Evolutionary conservation across 2,888 invertebrate species (phyloP), one percentile per base, ranked within the genome.

Genomic region (Chloroclysta siterata): DNA sequence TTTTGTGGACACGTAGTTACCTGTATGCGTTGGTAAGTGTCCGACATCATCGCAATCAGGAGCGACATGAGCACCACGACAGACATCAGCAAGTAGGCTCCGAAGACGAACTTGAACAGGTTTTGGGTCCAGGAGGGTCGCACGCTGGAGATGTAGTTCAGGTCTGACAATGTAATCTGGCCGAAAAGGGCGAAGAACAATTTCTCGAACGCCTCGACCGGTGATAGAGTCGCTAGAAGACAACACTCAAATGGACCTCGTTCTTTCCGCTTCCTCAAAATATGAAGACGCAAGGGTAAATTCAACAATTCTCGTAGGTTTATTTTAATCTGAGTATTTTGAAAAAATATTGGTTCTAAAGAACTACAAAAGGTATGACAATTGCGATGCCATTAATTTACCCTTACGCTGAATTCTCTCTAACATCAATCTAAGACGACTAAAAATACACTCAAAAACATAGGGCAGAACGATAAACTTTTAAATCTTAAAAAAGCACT

Each of bases 21-120:
- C 96, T 99, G 98, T 84, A 99, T 99, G 85, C 99, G 96, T 93
- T 99, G 99, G 93, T 99, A 99, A 82, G 99, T 99, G 95, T 99
- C 99, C 93, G 99, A 99, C 99, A 99, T 99, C 99, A 99, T 99
- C 94, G 99, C 99, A 95, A 99, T 99, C 89, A 99, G 97, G 88
- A 99, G 96, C 94, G 99, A 99, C 94, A 99, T 98, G 84, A 99
- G 96, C 87, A 99, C 99, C 93, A 99, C 97, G 87, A 99, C 97
- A 78, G 98, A 98, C 89, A 99, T 98, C 95, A 99, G 96, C 96
- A 99, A 96, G 95, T 99, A 99, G 90, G 98, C 95, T 81, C 98
- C 99, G 93, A 99, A 99, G 81, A 98, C 96, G 87, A 97, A 93
- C 94, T 97, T 97, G 95, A 97, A 97, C 82, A 97, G 95, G 92